Evolutionary conservation across 2,113 vertebrate genomes (phyloP).

Genomic region (Oenanthe oenanthe): DNA sequence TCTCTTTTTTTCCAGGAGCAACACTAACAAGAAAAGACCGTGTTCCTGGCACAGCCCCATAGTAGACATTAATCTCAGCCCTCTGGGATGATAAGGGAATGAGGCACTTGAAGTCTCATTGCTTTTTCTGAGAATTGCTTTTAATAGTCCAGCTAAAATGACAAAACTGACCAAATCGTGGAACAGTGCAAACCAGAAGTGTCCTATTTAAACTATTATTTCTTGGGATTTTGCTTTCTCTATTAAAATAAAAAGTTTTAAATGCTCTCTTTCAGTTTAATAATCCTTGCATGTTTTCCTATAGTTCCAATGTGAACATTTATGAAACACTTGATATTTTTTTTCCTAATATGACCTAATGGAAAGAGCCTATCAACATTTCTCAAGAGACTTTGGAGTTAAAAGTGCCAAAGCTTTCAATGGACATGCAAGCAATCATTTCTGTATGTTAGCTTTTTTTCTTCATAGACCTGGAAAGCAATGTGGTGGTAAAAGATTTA

Average conservation of each 20-base stretch:
- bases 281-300: background rate
- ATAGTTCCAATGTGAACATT: background rate
- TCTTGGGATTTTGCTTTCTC: background rate
- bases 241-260: background rate
- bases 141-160: constrained; percentile 18
- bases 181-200: background rate
- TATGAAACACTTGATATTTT: background rate
- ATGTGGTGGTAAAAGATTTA: background rate
- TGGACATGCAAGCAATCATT: background rate
- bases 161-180: background rate
- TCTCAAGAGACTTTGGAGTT: background rate
- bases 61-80: constrained; percentile 51
- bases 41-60: constrained; percentile 51
- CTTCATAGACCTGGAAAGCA: background rate
- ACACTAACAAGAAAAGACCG: constrained; percentile 52
- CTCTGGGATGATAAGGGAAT: constrained; percentile 27
- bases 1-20: background rate
- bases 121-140: constrained; percentile 29
- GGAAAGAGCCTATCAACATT: background rate
- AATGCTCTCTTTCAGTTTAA: background rate
- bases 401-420: background rate
- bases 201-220: background rate
- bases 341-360: background rate
- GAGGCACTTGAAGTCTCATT: constrained; percentile 27
- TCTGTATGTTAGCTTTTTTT: background rate